Conservation (phyloP, 2,888 invertebrate genomes). For the Lepidocyrtoides sp. region DNA sequence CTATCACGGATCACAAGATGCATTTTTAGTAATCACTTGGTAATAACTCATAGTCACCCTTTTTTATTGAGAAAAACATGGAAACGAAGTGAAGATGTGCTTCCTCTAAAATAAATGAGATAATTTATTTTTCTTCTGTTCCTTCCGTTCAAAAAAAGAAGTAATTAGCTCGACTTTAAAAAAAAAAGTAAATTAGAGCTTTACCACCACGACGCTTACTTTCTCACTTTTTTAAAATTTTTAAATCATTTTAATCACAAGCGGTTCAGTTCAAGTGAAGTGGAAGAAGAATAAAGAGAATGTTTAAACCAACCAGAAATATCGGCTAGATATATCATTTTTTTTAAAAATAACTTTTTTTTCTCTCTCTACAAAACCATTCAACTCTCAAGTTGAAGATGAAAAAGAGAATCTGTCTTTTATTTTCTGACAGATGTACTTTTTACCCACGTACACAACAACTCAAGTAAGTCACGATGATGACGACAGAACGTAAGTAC, state of each 20-base stretch:
- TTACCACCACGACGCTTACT: too few relatives aligned
- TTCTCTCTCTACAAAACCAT: background rate
- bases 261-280: background rate
- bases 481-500: background rate
- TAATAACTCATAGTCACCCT: slow-evolving; percentile 45
- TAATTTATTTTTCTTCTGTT: background rate
- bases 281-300: slow-evolving; percentile 47
- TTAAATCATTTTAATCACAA: slow-evolving; percentile 1
- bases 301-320: slow-evolving; percentile 48
- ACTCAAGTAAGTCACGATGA: background rate
- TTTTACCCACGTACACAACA: slow-evolving; percentile 39
- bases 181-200: too few relatives aligned
- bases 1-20: slow-evolving; percentile 15
- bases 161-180: too few relatives aligned
- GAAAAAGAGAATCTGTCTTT: too few relatives aligned
- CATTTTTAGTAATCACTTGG: slow-evolving; percentile 42
- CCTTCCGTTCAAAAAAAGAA: too few relatives aligned
- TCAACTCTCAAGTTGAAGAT: too few relatives aligned
- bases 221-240: too few relatives aligned
- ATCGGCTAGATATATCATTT: slow-evolving; percentile 39
- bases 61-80: background rate
- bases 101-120: background rate
- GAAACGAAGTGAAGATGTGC: background rate
- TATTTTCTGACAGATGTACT: slow-evolving; percentile 60
- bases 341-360: slow-evolving; percentile 26